Conservation (phyloP, 2,888 invertebrate species). For the Noctuana brunneofusca region DNA sequence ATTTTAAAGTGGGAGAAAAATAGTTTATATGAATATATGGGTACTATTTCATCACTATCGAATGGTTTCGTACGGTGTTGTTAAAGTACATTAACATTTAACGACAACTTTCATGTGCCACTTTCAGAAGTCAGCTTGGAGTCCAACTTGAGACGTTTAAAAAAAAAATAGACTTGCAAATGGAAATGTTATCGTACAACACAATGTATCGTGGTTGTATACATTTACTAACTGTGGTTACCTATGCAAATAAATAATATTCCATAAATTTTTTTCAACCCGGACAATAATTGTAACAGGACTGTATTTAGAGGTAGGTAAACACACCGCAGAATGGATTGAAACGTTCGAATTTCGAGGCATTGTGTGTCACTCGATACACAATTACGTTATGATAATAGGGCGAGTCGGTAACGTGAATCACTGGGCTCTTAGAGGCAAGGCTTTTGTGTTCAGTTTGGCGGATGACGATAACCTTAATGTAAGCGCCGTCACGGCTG, state of each 20-base stretch:
- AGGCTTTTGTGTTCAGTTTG: constrained; percentile 79
- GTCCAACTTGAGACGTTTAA: no score
- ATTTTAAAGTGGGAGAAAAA: not conserved
- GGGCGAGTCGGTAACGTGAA: constrained; percentile 68
- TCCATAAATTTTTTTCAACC: not conserved
- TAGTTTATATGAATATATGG: no score
- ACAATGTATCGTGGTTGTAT: no score
- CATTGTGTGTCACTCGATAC: constrained; percentile 42
- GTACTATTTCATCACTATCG: no score
- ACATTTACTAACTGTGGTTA: no score
- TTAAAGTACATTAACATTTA: no score
- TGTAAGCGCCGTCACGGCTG: constrained; percentile 81
- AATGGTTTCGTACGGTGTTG: no score
- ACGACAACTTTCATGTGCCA: no score
- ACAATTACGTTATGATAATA: constrained; percentile 68
- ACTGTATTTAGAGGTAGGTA: not conserved
- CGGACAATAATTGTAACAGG: not conserved
- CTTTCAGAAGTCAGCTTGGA: no score
- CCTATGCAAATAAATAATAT: no score
- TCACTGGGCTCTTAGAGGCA: constrained; percentile 70
- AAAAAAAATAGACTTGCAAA: no score
- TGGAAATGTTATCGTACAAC: no score
- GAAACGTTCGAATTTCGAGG: constrained; percentile 13
- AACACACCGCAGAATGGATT: constrained; percentile 8
- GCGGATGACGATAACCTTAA: constrained; percentile 81